These are phyloP conservation scores for Hassar affinis DNA, from an alignment of 2,113 vertebrate species.

Conservation along the genomic window DNA sequence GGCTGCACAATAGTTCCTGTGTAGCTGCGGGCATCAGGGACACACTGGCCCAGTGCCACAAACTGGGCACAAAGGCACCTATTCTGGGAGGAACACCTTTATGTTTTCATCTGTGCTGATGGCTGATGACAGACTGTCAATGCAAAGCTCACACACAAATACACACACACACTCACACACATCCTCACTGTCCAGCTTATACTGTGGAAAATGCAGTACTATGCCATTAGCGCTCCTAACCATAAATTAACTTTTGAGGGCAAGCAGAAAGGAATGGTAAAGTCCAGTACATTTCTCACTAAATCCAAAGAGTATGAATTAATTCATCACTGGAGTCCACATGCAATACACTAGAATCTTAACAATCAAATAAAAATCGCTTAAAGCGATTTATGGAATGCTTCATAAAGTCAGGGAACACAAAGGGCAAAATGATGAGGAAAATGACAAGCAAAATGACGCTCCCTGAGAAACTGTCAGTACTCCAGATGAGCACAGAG, in stretches of 20 bases:
- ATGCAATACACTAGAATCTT: neutral
- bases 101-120: conserved; percentile 52
- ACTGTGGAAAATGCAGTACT: conserved; percentile 50
- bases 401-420: conserved; percentile 25
- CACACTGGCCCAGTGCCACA: conserved; percentile 59
- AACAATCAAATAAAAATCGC: conserved; percentile 6
- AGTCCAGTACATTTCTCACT: neutral
- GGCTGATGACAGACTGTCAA: conserved; percentile 62
- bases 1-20: conserved; percentile 66
- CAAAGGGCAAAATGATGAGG: conserved; percentile 25
- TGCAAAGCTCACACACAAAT: conserved; percentile 29
- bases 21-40: conserved; percentile 56
- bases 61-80: conserved; percentile 66
- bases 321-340: neutral
- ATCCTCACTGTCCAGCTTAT: conserved; percentile 50
- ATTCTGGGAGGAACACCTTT: conserved; percentile 67
- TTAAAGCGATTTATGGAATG: conserved; percentile 1
- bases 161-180: conserved; percentile 10
- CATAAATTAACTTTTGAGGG: neutral
- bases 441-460: no score
- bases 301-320: neutral
- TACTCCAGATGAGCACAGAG: neutral
- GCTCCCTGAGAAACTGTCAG: conserved; percentile 34
- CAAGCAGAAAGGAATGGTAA: neutral
- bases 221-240: conserved; percentile 5